phyloP scores from a whole-genome alignment of 64 coral and sea anemone species.

The Pocillopora verrucosa region DNA sequence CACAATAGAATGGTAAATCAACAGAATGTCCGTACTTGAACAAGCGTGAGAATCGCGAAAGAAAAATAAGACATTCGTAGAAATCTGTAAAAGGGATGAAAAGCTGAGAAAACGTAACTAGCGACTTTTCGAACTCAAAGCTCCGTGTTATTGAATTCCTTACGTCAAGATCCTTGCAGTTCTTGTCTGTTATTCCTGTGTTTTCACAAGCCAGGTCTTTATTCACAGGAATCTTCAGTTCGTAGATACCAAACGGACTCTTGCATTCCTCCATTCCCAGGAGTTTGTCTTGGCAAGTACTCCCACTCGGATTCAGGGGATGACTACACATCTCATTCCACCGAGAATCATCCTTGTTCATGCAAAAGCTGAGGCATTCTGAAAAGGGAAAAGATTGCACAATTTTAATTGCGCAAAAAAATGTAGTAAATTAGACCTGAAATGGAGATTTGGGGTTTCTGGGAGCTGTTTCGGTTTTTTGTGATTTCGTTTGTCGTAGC shows the following conservation, averaged over 20 bases:
- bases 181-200: not conserved
- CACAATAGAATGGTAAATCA: too few relatives aligned
- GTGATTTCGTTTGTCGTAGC: too few relatives aligned
- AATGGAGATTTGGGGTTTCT: too few relatives aligned
- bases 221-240: not conserved
- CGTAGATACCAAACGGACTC: slow-evolving; percentile 3
- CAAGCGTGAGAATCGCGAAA: too few relatives aligned
- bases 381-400: not conserved
- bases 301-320: not conserved
- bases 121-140: too few relatives aligned
- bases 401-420: too few relatives aligned
- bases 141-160: not conserved
- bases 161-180: slow-evolving; percentile 5
- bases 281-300: not conserved
- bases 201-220: not conserved
- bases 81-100: too few relatives aligned
- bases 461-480: too few relatives aligned
- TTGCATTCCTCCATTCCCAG: not conserved
- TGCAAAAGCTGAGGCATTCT: not conserved
- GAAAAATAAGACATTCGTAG: too few relatives aligned
- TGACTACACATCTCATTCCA: not conserved
- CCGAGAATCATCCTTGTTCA: not conserved
- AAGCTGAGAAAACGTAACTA: too few relatives aligned
- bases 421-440: too few relatives aligned
- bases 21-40: too few relatives aligned